These are phyloP conservation scores for Saccostrea echinata DNA, from an alignment of 1,140 invertebrate genomes.

Conservation along the genomic window DNA sequence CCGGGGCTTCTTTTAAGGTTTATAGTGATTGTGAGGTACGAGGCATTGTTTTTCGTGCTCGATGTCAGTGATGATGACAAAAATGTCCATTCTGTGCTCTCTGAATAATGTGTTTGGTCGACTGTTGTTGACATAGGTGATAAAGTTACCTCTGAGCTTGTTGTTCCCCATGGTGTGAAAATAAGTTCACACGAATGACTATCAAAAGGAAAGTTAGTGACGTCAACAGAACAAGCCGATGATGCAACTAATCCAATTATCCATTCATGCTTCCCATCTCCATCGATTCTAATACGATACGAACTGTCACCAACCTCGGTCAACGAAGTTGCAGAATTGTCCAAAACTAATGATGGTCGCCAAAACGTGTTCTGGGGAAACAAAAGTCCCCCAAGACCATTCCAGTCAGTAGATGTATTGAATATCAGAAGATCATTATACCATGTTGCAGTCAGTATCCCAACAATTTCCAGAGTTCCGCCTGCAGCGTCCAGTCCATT, in stretches of 20 bases:
- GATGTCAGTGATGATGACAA: constrained; percentile 3
- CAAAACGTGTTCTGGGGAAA: constrained; percentile 46
- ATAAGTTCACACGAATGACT: constrained; percentile 51
- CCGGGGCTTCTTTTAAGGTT: constrained; percentile 36
- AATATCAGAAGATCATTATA: constrained; percentile 44
- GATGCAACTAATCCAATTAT: constrained; percentile 36
- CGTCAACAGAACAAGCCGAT: constrained; percentile 51
- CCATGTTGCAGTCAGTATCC: constrained; percentile 49
- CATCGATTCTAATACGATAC: constrained; percentile 45
- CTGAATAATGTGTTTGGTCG: constrained; percentile 48
- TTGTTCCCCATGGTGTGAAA: constrained; percentile 46
- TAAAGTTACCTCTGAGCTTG: constrained; percentile 23
- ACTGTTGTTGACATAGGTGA: constrained; percentile 2
- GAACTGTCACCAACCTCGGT: constrained; percentile 42
- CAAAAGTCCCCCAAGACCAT: constrained; percentile 16
- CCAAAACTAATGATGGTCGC: constrained; percentile 47
- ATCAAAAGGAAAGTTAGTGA: constrained; percentile 54
- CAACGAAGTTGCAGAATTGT: constrained; percentile 48
- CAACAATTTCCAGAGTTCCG: constrained; percentile 45
- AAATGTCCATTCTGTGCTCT: constrained; percentile 47
- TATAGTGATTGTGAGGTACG: constrained; percentile 46
- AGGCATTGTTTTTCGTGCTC: not conserved
- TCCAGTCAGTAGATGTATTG: constrained; percentile 37
- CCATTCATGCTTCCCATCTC: constrained; percentile 44
- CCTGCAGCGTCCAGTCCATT: constrained; percentile 43